Evolutionary conservation across 2,797 vertebrate species (phyloP), one percentile per base, ranked within the genome.

Genomic region (Syngnathus rostellatus): DNA sequence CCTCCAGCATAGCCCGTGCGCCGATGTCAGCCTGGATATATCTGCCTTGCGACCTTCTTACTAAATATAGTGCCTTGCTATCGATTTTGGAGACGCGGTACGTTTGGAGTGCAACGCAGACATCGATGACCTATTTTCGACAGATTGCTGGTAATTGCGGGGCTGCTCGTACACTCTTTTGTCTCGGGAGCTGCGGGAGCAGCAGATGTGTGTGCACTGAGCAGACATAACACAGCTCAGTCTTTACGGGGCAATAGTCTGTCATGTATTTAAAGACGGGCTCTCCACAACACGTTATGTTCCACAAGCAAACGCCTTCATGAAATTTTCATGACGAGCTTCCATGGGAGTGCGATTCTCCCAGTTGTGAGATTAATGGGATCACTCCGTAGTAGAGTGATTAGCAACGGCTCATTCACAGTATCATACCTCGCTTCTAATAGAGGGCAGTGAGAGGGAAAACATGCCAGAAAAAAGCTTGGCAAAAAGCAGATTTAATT

Each of bases 31-130:
- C 70, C 65, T 83, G 68, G 71, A 76, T 74, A 84, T 83, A 86
- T 89, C 86, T 87, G 89, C 84, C 85, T 82, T 60, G 41, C 76
- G 88, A 90, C 88, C 89, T 88, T 90, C 85, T 91, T 90, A 82
- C 88, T 86, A 87, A 83, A 88, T 89, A 90, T 89, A 91, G 85
- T 76, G 66, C 63, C 80, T 79, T 76, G 69, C 72, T 89, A 90
- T 92, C 83, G 90, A 92, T 91, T 91, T 57, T 82, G 83, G 77
- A 76, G 82, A 83, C 78, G 67, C 55, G 66, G 78, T 69, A 75
- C 78, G 84, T 86, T 87, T 83, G 77, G 86, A 86, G 89, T 87
- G 74, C 81, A 85, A 80, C 85, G 85, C 79, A 69, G 63, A 79
- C 84, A 80, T 83, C n/a, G 84, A 86, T 86, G 88, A 89, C 87